These are phyloP conservation scores for Lerema accius DNA, from an alignment of 1,140 invertebrate species.

Conservation along the genomic window DNA sequence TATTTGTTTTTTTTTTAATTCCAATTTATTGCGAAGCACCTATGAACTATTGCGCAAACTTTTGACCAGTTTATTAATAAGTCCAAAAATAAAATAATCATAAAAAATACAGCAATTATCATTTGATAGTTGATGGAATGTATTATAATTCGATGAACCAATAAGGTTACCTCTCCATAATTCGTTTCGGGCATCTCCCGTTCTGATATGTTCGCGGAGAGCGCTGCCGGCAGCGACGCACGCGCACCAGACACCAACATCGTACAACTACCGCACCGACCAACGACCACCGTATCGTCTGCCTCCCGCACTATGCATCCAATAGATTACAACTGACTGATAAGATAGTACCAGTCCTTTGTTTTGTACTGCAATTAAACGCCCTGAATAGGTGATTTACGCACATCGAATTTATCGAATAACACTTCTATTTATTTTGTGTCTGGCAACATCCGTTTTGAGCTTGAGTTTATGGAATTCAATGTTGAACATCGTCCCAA, in stretches of 20 bases:
- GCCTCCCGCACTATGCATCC: constrained; percentile 29
- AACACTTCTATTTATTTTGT: no score
- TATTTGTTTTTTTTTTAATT: no score
- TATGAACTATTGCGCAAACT: no score
- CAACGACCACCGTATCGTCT: constrained; percentile 11
- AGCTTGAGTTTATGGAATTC: no score
- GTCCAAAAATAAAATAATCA: no score
- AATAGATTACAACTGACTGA: constrained; percentile 45
- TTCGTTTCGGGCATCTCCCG: constrained; percentile 17
- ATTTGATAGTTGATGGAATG: no score
- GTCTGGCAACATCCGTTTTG: no score
- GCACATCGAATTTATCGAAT: no score
- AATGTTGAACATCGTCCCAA: no score
- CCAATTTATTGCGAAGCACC: no score
- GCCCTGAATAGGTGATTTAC: neutral
- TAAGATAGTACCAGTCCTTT: constrained; percentile 52
- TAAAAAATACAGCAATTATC: constrained; percentile 3
- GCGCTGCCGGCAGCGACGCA: constrained; percentile 53
- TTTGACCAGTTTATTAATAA: no score
- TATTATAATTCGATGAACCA: constrained; percentile 8
- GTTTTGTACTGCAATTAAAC: constrained; percentile 44
- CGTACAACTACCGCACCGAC: constrained; percentile 38
- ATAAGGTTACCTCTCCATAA: constrained; percentile 50
- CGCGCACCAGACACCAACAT: constrained; percentile 70
- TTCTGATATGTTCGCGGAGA: constrained; percentile 34